These are phyloP conservation scores for Oplegnathus fasciatus DNA, from an alignment of 2,113 vertebrate genomes.

Conservation along the genomic window DNA sequence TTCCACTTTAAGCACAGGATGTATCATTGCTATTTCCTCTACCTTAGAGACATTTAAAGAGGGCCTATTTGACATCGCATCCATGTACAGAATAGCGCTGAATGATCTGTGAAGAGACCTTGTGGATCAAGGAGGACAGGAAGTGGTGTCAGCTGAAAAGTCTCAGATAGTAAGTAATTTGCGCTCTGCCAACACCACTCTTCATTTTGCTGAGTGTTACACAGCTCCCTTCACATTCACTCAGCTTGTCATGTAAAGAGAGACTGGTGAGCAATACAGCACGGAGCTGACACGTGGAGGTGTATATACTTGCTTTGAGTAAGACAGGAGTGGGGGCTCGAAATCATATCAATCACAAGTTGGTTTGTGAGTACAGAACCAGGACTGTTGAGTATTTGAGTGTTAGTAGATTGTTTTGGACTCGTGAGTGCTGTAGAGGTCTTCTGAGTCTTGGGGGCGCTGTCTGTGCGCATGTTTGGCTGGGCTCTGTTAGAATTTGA, in stretches of 20 bases:
- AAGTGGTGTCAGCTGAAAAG: conserved; percentile 37
- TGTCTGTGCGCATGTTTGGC: conserved; percentile 20
- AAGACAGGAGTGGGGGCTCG: conserved; percentile 32
- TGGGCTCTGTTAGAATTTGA: conserved; percentile 62
- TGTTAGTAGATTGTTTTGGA: conserved; percentile 10
- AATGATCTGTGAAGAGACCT: neutral
- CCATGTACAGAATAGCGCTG: neutral
- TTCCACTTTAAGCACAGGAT: conserved; percentile 3
- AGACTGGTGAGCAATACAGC: conserved; percentile 25
- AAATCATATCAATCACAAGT: conserved; percentile 20
- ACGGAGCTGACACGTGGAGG: conserved; percentile 50
- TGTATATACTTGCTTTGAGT: conserved; percentile 39
- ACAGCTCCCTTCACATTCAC: conserved; percentile 13
- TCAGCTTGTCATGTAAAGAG: conserved; percentile 44
- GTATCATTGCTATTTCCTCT: neutral
- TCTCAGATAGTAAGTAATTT: neutral
- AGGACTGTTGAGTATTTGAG: neutral
- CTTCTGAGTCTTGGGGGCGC: conserved; percentile 15
- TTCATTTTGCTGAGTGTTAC: conserved; percentile 33
- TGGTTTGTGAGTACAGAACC: neutral
- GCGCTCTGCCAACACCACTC: conserved; percentile 12
- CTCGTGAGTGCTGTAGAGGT: conserved; percentile 11
- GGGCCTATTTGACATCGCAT: neutral
- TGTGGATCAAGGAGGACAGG: conserved; percentile 35
- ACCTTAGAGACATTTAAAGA: neutral